Conservation (phyloP, 2,888 invertebrate species). For the Parnassius apollo region DNA sequence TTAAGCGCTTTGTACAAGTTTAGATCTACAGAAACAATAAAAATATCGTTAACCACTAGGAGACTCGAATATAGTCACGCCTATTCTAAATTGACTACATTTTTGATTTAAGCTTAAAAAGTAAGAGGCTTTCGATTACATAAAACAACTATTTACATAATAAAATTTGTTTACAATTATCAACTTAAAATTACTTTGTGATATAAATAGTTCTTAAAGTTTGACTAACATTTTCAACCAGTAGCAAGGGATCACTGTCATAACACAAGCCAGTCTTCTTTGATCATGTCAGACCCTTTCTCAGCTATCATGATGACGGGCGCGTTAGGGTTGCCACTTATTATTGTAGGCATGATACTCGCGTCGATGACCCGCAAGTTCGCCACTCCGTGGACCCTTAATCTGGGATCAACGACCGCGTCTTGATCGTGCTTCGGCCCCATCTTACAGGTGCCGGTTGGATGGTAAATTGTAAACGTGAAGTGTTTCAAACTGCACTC, state of each 20-base stretch:
- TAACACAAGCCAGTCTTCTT: slow-evolving; percentile 88
- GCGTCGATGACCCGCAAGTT: slow-evolving; percentile 91
- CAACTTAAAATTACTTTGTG: slow-evolving; percentile 46
- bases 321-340: slow-evolving; percentile 95
- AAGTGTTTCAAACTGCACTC: slow-evolving; percentile 91
- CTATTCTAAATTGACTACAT: slow-evolving; percentile 20
- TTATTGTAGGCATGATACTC: slow-evolving; percentile 93
- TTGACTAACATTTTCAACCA: slow-evolving; percentile 29
- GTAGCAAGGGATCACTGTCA: slow-evolving; percentile 53
- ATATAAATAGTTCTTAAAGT: slow-evolving; percentile 43
- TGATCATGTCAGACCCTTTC: slow-evolving; percentile 93
- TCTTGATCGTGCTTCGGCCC: slow-evolving; percentile 87
- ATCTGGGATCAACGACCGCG: slow-evolving; percentile 89
- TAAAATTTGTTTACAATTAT: slow-evolving; percentile 45
- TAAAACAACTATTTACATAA: slow-evolving; percentile 41
- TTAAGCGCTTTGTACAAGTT: slow-evolving; percentile 20
- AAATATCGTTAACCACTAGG: slow-evolving; percentile 12
- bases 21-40: slow-evolving; percentile 5
- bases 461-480: slow-evolving; percentile 92
- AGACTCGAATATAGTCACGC: slow-evolving; percentile 2
- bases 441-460: slow-evolving; percentile 93
- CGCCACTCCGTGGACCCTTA: slow-evolving; percentile 89
- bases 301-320: slow-evolving; percentile 95
- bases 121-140: slow-evolving; percentile 17
- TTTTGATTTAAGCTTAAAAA: slow-evolving; percentile 9